Evolutionary conservation across 2,797 vertebrate genomes (phyloP).

Genomic region (Karalla daura): DNA sequence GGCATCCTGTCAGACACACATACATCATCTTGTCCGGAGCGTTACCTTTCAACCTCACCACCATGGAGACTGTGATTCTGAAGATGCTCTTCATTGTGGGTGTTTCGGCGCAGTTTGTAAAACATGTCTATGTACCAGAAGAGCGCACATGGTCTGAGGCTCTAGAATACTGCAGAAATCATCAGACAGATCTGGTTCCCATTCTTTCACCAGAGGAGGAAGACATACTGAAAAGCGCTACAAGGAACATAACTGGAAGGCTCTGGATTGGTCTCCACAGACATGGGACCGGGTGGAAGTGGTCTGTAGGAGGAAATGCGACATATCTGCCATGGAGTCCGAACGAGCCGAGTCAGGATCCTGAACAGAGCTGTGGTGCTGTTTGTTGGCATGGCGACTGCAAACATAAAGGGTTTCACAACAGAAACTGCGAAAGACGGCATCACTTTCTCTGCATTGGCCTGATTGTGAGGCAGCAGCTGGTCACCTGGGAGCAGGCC

Average conservation of each 20-base stretch:
- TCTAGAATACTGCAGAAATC: not conserved
- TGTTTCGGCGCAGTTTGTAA: not conserved
- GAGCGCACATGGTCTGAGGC: rapidly evolving
- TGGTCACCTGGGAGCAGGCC: conserved; percentile 15
- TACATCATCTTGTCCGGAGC: not conserved
- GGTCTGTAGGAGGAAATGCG: conserved; percentile 25
- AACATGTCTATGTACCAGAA: not conserved
- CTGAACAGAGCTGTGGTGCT: rapidly evolving
- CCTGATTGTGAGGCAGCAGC: not conserved
- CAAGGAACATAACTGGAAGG: not conserved
- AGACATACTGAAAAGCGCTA: not conserved
- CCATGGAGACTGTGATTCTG: conserved; percentile 21
- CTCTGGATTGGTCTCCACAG: conserved; percentile 20
- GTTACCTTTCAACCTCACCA: not conserved
- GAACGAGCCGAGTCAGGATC: rapidly evolving
- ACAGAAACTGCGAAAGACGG: rapidly evolving
- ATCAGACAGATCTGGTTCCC: conserved; percentile 34
- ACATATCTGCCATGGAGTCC: rapidly evolving
- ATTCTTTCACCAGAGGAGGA: not conserved
- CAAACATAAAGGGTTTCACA: rapidly evolving
- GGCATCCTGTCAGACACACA: not conserved
- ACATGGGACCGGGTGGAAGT: not conserved
- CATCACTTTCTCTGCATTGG: conserved; percentile 18
- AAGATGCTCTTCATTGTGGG: conserved; percentile 3
- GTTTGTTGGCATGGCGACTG: not conserved